Conservation (phyloP, 2,888 invertebrate species). For the Belgica antarctica region DNA sequence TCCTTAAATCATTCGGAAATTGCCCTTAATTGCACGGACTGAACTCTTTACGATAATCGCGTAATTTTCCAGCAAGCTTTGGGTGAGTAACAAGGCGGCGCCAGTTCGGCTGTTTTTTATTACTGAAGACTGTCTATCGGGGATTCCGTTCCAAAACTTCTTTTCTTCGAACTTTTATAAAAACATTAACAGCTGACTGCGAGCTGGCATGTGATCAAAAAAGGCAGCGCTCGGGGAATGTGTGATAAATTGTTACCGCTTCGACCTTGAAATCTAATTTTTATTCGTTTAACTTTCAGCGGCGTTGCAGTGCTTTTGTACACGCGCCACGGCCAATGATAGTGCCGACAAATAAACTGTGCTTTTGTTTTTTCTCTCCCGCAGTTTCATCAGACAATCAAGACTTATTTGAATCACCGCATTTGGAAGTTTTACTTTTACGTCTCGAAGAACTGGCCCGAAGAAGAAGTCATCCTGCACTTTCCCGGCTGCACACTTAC, state of each 20-base stretch:
- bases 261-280: slow-evolving; percentile 7
- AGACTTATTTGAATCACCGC: slow-evolving; percentile 82
- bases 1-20: too few relatives aligned
- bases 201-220: neutral
- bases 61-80: too few relatives aligned
- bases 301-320: neutral
- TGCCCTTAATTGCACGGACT: too few relatives aligned
- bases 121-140: too few relatives aligned
- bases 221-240: neutral
- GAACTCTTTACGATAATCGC: too few relatives aligned
- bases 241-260: neutral
- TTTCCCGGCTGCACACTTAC: slow-evolving; percentile 86
- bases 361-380: neutral
- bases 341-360: neutral
- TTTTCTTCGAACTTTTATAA: neutral
- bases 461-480: slow-evolving; percentile 78
- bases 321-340: neutral
- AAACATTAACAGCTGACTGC: slow-evolving; percentile 2
- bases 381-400: slow-evolving; percentile 86
- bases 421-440: slow-evolving; percentile 90
- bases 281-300: neutral
- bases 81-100: too few relatives aligned
- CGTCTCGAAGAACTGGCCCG: slow-evolving; percentile 85
- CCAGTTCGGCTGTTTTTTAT: too few relatives aligned
- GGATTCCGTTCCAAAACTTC: too few relatives aligned